Percentiles rank a stretch among this genome's conserved stretches.
Conservation (phyloP, 1,140 invertebrate genomes). For the Drosophila kohkoa region DNA sequence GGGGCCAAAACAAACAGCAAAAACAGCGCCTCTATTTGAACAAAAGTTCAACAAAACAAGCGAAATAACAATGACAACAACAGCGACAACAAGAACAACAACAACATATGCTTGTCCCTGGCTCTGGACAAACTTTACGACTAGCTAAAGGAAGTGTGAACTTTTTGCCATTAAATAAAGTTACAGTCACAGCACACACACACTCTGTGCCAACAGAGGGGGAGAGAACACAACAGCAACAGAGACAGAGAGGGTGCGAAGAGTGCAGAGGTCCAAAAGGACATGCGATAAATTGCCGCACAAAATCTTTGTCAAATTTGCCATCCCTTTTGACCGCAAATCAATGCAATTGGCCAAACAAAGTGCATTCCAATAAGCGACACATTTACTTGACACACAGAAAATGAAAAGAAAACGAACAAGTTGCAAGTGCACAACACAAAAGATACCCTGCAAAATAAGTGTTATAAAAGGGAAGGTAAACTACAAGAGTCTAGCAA, state of each 20-base stretch:
- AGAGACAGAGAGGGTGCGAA: background rate
- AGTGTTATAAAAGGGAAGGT: too few species aligned
- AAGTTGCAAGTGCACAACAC: background rate
- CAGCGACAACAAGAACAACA: conserved; percentile 11
- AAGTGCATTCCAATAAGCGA: conserved; percentile 52
- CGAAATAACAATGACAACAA: conserved; percentile 39
- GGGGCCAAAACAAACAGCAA: conserved; percentile 58
- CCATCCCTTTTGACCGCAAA: conserved; percentile 54
- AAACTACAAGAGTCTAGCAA: too few species aligned
- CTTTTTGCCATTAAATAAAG: conserved; percentile 70
- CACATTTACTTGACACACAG: conserved; percentile 26
- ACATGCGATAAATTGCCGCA: conserved; percentile 62
- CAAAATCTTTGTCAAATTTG: conserved; percentile 66
- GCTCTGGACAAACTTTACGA: conserved; percentile 63
- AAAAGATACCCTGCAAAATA: conserved; percentile 1
- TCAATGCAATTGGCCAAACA: conserved; percentile 58
- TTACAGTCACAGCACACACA: conserved; percentile 24
- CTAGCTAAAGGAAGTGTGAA: conserved; percentile 73
- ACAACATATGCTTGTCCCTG: conserved; percentile 47
- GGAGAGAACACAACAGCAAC: too few species aligned
- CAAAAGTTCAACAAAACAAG: conserved; percentile 67
- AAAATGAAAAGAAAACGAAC: background rate
- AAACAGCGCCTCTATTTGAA: conserved; percentile 67
- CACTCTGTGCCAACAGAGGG: background rate
- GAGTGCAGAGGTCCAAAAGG: conserved; percentile 19